Evolutionary conservation across 2,888 invertebrate species (phyloP), one percentile per base, ranked within the genome.

Genomic region (Marasmarcha lunaedactyla): DNA sequence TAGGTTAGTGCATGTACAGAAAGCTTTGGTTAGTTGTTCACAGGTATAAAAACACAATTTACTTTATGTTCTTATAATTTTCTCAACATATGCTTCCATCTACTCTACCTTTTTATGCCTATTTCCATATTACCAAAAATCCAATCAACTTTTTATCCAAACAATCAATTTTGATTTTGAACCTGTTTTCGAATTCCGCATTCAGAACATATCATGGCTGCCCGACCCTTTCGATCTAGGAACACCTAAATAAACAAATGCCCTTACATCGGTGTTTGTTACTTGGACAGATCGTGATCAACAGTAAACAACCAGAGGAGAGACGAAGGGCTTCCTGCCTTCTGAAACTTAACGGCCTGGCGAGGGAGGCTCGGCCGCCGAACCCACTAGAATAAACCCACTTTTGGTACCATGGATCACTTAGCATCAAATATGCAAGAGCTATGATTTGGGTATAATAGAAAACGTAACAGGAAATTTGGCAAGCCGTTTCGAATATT

Each of bases 321-420:
- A 71, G 74, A 72, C 73, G 62, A 63, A 67, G 72, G 63, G 64
- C 57, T 76, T 78, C 77, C 78, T 72, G 71, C 59, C 61, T 61
- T 62, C 70, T 67, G 71, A 63, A 69, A 63, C 66, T 64, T 73
- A 70, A 71, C 71, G 48, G 37, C 27, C 41, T 40, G 43, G 45
- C 44, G 43, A 40, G 35, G 43, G 36, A 45, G 27, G 35, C 38
- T 25, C 30, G 40, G 10, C 2, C 6, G 30, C 30, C 30, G 3
- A 30, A 9, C n/a, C 30, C 30, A 30, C 30, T 11, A 3, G 3
- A 30, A n/a, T 11, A 30, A 30, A 7, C 30, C 30, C 30, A 30
- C 30, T 30, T 30, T 20, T 30, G n/a, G 10, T 30, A 30, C 11
- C 30, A n/a, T 30, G 2, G 11, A 30, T 7, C 30, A 30, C 30